Evolutionary conservation across 2,797 vertebrate genomes (phyloP), one percentile per base, ranked within the genome.

Genomic region (Acanthis flammea): DNA sequence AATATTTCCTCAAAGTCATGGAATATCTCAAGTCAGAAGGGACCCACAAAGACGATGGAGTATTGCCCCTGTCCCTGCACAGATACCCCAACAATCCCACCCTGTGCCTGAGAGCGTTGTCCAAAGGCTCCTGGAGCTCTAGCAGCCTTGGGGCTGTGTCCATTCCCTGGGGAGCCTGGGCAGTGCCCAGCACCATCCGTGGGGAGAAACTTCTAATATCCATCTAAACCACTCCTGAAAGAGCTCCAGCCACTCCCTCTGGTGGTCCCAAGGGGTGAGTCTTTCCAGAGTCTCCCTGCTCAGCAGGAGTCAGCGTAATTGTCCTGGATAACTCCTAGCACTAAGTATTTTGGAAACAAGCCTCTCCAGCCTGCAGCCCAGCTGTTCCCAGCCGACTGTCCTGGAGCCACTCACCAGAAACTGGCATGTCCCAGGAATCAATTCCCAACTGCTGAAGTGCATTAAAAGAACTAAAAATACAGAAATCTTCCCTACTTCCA

Each of bases 61-160:
- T 25, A 39, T 45, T 71, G 5, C 1, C 4, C 17, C 23, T 15
- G 22, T 16, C 15, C 30, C 19, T 74, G 47, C 68, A 7, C 53
- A 67, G 47, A 24, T 61, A 22, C 15, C 30, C 31, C 62, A 61
- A 6, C 12, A 67, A 35, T 23, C 41, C 45, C 41, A 53, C 7
- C 15, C 53, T 73, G 25, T 33, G 2, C 54, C 54, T 12, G 6
- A 28, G 10, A 61, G 30, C 1, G 3, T 2, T 19, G 8, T 14
- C 31, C 53, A 67, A 73, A 73, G 0, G 2, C 31, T 48, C 4
- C 61, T 81, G 30, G 10, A 67, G 54, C 31, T 88, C 10, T 18
- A 62, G 35, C 42, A 75, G 70, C 77, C 55, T 55, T 1, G 2
- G 39, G 48, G 19, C 41, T 0, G 0, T 48, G 61, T 2, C 22